These are phyloP conservation scores for Apis laboriosa DNA, from an alignment of 1,140 invertebrate species.

Conservation along the genomic window DNA sequence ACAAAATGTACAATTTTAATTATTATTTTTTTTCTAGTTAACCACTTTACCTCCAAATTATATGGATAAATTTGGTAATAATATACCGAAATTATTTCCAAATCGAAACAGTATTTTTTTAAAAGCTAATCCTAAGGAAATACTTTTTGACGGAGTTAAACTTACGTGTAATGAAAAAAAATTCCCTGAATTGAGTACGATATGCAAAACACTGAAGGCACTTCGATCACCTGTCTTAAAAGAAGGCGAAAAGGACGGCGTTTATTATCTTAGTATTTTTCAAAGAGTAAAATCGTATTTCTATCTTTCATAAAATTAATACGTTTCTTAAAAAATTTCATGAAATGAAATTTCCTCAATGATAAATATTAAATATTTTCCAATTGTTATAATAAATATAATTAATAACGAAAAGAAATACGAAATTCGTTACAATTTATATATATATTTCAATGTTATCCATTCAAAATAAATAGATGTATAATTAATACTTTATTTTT, in stretches of 20 bases:
- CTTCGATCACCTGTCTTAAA: constrained; percentile 45
- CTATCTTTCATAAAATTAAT: background rate
- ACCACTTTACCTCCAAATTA: constrained; percentile 13
- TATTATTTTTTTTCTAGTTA: constrained; percentile 28
- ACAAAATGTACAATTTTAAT: background rate
- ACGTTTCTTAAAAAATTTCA: no score
- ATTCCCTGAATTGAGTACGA: constrained; percentile 48
- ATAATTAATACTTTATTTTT: background rate
- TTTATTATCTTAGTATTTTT: constrained; percentile 61
- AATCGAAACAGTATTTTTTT: constrained; percentile 52
- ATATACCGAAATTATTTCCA: constrained; percentile 57
- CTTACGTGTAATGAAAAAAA: constrained; percentile 53
- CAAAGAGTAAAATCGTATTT: constrained; percentile 46
- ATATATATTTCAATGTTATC: no score
- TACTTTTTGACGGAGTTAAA: constrained; percentile 61
- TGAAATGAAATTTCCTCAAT: no score
- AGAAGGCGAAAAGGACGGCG: constrained; percentile 34
- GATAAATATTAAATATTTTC: no score
- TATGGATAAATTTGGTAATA: constrained; percentile 52
- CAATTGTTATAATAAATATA: background rate
- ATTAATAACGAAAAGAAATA: background rate
- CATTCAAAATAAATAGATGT: background rate
- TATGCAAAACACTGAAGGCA: constrained; percentile 52
- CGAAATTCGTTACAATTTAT: no score
- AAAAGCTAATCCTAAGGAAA: constrained; percentile 45